Base-by-base conservation (phyloP, 92 coral and sea anemone genomes). In the Zoanthus sociatus region DNA sequence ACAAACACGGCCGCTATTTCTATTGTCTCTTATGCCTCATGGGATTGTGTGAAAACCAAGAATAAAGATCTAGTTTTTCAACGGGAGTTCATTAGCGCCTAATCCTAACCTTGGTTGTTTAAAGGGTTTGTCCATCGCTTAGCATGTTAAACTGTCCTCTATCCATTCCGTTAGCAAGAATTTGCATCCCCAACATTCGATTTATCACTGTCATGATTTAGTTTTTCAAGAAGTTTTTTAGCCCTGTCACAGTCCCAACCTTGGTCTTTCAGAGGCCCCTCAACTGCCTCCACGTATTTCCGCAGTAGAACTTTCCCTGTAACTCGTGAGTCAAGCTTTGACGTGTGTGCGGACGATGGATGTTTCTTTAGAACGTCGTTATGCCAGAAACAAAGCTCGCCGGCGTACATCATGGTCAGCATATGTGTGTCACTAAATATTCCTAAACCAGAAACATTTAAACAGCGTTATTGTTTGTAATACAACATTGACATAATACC, bases 391-490 rank as follows among this genome's bases (percentile, higher is more conserved):
- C 94, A 94, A 54, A 94, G 79, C 61, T 94, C 94, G 0, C 96
- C 96, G 45, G 92, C 92, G 16, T 94, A 94, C 96, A 94, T 94
- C 33, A 94, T 44, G 15, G 93, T 94, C 32, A 94, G 87, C 75
- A 94, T 86, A 55, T 94, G 96, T 0, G 94, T 94, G 72, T 94
- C 94, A 73, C 94, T 94, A 54, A 90, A 94, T 47, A 94, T 87
- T 32, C 96, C 96, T 94, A 51, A 37, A 37, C 42, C 42, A 1
- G 42, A 37, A 37, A 37, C 42, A 37, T 0, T 37, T 37, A 37
- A 37, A 37, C 4, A 37, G 42, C 42, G 42, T 37, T 37, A 37
- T 37, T 0, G 42, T 0, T 37, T 2, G 42, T 37, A 37, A 37
- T 37, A 2, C 42, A 37, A 37, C 42, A 37, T 2, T 37, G 42